Conservation (phyloP, 2,888 invertebrate genomes). For the Girardia tigrina region DNA sequence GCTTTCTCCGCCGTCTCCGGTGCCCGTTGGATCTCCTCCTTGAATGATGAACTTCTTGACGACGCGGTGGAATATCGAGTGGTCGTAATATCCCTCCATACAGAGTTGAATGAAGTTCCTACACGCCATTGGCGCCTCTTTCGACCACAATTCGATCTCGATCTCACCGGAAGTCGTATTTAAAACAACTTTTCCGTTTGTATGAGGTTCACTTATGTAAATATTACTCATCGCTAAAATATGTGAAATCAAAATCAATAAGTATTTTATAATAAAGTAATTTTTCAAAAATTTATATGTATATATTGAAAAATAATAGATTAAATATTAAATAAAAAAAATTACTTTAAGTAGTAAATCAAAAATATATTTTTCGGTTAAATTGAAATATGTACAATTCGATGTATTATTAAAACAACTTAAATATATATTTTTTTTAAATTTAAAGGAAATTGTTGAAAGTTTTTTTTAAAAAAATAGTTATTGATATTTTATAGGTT, state of each 20-base stretch:
- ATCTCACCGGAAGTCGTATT: constrained; percentile 86
- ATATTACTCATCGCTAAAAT: constrained; percentile 71
- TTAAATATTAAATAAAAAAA: too few species aligned
- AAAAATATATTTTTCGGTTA: too few species aligned
- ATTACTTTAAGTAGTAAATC: too few species aligned
- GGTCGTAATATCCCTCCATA: constrained; percentile 83
- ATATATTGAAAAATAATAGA: too few species aligned
- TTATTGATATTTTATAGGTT: too few species aligned
- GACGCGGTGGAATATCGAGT: constrained; percentile 73
- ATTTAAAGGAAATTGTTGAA: too few species aligned
- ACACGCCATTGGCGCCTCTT: constrained; percentile 83
- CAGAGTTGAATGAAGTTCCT: constrained; percentile 86
- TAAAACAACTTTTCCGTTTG: constrained; percentile 74
- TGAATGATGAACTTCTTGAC: constrained; percentile 87
- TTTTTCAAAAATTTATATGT: constrained; percentile 26
- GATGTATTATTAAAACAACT: too few species aligned
- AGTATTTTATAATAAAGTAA: background rate
- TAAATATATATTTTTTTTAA: too few species aligned
- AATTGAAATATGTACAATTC: too few species aligned
- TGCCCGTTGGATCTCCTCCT: constrained; percentile 87
- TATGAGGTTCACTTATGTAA: constrained; percentile 89
- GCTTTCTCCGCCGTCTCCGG: constrained; percentile 89
- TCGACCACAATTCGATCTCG: constrained; percentile 90
- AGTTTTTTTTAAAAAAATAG: too few species aligned
- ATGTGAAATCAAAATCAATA: background rate